A percentile compares a stretch with the other conserved stretches of the same genome.
Conservation (phyloP, 2,888 invertebrate species). For the Galerucella calmariensis region DNA sequence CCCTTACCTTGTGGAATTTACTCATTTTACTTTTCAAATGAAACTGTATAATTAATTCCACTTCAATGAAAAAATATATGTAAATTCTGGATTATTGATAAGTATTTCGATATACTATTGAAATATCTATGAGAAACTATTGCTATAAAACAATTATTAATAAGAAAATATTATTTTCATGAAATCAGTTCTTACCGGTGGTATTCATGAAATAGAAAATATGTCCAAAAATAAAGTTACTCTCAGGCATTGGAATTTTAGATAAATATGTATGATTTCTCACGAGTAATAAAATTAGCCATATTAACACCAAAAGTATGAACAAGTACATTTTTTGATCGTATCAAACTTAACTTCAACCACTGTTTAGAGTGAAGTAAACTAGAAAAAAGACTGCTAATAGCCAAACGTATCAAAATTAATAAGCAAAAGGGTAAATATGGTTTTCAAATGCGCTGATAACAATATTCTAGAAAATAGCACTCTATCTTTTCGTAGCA, state of each 20-base stretch:
- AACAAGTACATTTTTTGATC: not conserved
- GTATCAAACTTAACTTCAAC: too few relatives aligned
- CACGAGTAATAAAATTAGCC: not conserved
- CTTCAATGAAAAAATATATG: too few relatives aligned
- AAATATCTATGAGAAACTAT: too few relatives aligned
- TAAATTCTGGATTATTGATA: too few relatives aligned
- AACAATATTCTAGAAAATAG: not conserved
- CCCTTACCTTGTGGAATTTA: too few relatives aligned
- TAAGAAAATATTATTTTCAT: not conserved
- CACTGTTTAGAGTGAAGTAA: not conserved
- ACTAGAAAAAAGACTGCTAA: not conserved
- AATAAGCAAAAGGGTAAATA: too few relatives aligned
- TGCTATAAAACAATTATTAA: too few relatives aligned
- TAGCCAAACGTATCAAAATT: too few relatives aligned
- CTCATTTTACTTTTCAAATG: too few relatives aligned
- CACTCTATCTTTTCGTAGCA: not conserved
- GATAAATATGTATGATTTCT: not conserved
- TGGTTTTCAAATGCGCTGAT: not conserved
- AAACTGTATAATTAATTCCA: too few relatives aligned
- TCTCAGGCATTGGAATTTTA: constrained; percentile 15
- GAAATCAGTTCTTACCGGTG: constrained; percentile 9
- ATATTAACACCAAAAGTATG: not conserved
- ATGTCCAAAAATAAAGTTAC: constrained; percentile 20
- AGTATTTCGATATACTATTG: too few relatives aligned
- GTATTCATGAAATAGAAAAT: not conserved